Percentiles rank a stretch among this genome's conserved stretches.
phyloP scores from a whole-genome alignment of 1,140 invertebrate species.

The Tenebrio molitor region DNA sequence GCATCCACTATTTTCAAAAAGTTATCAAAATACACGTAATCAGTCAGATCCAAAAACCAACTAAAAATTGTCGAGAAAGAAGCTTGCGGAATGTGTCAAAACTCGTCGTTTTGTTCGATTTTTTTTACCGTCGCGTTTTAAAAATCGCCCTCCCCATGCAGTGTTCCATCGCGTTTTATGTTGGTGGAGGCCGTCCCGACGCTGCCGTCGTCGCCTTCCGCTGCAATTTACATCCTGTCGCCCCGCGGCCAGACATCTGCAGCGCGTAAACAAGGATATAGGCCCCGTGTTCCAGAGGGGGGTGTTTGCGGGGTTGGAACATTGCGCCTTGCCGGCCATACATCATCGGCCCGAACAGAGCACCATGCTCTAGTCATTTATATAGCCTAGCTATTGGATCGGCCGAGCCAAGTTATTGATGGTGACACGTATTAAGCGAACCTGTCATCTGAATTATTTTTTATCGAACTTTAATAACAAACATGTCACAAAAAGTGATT shows the following conservation, averaged over 20 bases:
- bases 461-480: conserved; percentile 60
- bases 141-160: too few relatives aligned
- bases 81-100: too few relatives aligned
- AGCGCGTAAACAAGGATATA: conserved; percentile 32
- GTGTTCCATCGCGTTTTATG: too few relatives aligned
- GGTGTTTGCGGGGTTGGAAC: conserved; percentile 28
- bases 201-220: conserved; percentile 9
- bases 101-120: too few relatives aligned
- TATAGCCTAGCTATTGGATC: conserved; percentile 51
- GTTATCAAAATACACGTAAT: too few relatives aligned
- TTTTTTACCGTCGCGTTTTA: too few relatives aligned
- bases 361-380: conserved; percentile 53
- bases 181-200: neutral
- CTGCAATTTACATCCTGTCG: conserved; percentile 35
- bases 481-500: conserved; percentile 53
- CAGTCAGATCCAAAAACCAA: too few relatives aligned
- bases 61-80: too few relatives aligned
- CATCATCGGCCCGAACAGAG: conserved; percentile 52
- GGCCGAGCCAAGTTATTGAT: conserved; percentile 60
- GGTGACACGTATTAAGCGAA: conserved; percentile 62
- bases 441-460: conserved; percentile 60
- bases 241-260: conserved; percentile 26
- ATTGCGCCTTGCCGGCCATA: conserved; percentile 51
- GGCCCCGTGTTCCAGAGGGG: conserved; percentile 12
- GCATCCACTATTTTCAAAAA: too few relatives aligned